Evolutionary conservation across 1,140 invertebrate genomes (phyloP).

Genomic region (Pomacea maculata): DNA sequence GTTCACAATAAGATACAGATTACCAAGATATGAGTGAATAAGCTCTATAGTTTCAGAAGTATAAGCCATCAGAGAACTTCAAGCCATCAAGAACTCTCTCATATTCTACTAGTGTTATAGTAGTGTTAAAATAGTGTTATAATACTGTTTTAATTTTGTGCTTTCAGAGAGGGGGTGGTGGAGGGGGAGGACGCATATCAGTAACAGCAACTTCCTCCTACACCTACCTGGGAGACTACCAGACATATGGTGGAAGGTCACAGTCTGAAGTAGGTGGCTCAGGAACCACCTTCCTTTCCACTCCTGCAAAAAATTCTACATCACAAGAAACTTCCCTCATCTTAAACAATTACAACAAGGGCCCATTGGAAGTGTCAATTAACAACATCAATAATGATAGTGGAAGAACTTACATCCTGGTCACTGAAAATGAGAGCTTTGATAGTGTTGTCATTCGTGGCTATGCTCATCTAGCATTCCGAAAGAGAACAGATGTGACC

Average conservation of each 20-base stretch:
- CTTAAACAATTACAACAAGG: slow-evolving; percentile 44
- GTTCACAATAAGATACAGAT: too few species aligned
- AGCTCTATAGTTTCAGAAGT: too few species aligned
- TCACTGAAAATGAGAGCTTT: slow-evolving; percentile 20
- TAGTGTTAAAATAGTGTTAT: not conserved
- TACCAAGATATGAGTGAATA: too few species aligned
- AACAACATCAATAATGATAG: slow-evolving; percentile 39
- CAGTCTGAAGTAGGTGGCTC: slow-evolving; percentile 46
- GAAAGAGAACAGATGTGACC: slow-evolving; percentile 19
- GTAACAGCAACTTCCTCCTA: slow-evolving; percentile 31
- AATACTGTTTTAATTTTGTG: not conserved
- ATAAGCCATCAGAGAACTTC: too few species aligned
- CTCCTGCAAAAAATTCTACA: slow-evolving; percentile 23
- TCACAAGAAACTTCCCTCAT: slow-evolving; percentile 27
- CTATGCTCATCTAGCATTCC: slow-evolving; percentile 47
- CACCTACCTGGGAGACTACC: slow-evolving; percentile 41
- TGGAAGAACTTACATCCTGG: slow-evolving; percentile 41
- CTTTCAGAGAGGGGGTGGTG: slow-evolving; percentile 48
- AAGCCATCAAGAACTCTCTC: too few species aligned
- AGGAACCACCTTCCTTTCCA: slow-evolving; percentile 45
- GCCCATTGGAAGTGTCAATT: slow-evolving; percentile 38
- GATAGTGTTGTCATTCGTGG: slow-evolving; percentile 15
- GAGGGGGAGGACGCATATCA: slow-evolving; percentile 52
- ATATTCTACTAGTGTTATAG: too few species aligned
- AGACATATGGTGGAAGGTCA: slow-evolving; percentile 47